These are phyloP conservation scores for Drosophila pseudotalamancana DNA, from an alignment of 2,888 invertebrate genomes.

Conservation along the genomic window DNA sequence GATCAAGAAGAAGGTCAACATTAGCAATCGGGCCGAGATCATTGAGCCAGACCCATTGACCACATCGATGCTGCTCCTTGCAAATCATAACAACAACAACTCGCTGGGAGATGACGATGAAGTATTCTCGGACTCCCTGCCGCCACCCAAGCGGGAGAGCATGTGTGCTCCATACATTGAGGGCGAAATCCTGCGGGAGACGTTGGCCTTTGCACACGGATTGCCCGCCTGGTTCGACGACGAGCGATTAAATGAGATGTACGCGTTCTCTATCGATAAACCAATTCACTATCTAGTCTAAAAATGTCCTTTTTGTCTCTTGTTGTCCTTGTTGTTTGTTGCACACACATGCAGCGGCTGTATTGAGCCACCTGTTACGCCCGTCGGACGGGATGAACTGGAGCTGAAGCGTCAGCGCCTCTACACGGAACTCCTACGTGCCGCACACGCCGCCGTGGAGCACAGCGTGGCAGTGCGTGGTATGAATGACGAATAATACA, in stretches of 20 bases:
- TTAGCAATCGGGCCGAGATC: slow-evolving; percentile 82
- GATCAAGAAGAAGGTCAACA: slow-evolving; percentile 84
- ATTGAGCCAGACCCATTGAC: slow-evolving; percentile 81
- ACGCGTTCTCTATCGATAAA: slow-evolving; percentile 52
- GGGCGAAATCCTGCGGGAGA: slow-evolving; percentile 67
- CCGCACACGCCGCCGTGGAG: slow-evolving; percentile 89
- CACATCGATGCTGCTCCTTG: slow-evolving; percentile 43
- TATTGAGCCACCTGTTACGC: slow-evolving; percentile 88
- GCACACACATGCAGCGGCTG: slow-evolving; percentile 67
- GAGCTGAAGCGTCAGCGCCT: slow-evolving; percentile 91
- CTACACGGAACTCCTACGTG: slow-evolving; percentile 90
- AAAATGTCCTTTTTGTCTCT: slow-evolving; percentile 13
- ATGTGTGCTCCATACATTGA: slow-evolving; percentile 85
- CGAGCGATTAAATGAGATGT: slow-evolving; percentile 83
- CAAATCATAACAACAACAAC: slow-evolving; percentile 57
- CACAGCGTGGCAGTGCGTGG: slow-evolving; percentile 87
- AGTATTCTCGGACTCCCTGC: slow-evolving; percentile 86
- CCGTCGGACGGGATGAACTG: slow-evolving; percentile 91
- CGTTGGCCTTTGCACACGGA: slow-evolving; percentile 75
- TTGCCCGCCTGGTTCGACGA: slow-evolving; percentile 85
- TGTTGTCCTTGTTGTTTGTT: slow-evolving; percentile 18
- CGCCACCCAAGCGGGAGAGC: slow-evolving; percentile 85
- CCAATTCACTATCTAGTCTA: slow-evolving; percentile 1
- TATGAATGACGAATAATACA: slow-evolving; percentile 57
- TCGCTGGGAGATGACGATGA: slow-evolving; percentile 86